Conservation (phyloP, 2,113 vertebrate genomes). For the Galbula dea region DNA sequence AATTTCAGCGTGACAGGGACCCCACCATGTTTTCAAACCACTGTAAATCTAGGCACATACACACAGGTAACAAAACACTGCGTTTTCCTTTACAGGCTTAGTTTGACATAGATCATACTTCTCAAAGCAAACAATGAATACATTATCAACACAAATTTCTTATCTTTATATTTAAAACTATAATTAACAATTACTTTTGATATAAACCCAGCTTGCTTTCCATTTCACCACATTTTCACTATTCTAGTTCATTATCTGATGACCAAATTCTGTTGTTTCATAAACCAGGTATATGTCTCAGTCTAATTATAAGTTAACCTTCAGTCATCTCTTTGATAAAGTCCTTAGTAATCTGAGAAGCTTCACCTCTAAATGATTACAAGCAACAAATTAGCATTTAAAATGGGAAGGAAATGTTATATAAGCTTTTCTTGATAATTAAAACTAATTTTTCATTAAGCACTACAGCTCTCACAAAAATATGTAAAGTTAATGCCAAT, state of each 20-base stretch:
- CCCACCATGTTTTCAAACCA: not conserved
- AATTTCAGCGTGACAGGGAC: not conserved
- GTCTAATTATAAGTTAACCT: not conserved
- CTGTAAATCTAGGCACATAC: not conserved
- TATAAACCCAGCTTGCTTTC: not conserved
- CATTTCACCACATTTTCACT: not conserved
- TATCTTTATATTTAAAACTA: not conserved
- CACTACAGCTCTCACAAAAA: not conserved
- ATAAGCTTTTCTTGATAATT: conserved; percentile 12
- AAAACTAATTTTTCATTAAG: conserved; percentile 10
- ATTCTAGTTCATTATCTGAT: not conserved
- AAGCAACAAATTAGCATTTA: conserved; percentile 1
- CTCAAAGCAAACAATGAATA: not conserved
- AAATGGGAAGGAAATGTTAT: not conserved
- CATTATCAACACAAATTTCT: not conserved
- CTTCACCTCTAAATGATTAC: conserved; percentile 12
- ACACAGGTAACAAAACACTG: not conserved
- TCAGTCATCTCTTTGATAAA: not conserved
- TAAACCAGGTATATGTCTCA: not conserved
- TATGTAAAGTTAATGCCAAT: conserved; percentile 6
- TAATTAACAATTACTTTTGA: not conserved
- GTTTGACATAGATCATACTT: not conserved
- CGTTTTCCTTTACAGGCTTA: not conserved
- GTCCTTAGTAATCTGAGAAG: not conserved
- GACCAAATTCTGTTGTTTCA: not conserved